Conservation (phyloP, 1,140 invertebrate genomes). For the Drosophila pseudoobscura region DNA sequence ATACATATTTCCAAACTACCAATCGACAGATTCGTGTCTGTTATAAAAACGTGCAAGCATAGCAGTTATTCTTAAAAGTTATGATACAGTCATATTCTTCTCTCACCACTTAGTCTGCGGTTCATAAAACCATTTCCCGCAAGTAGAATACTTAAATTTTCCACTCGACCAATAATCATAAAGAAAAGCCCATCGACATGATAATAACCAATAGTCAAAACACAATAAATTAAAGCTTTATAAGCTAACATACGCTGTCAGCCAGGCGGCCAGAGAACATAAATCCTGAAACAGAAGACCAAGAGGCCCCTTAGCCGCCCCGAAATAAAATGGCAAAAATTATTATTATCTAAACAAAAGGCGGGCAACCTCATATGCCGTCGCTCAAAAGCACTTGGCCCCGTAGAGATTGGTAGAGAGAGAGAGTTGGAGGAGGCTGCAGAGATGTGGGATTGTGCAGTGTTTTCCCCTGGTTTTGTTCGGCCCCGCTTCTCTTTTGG, state of each 20-base stretch:
- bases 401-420: conserved; percentile 3
- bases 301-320: conserved; percentile 12
- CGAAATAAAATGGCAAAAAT: conserved; percentile 67
- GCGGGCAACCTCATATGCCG: conserved; percentile 61
- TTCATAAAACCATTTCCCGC: too few relatives aligned
- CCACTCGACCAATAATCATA: conserved; percentile 25
- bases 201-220: conserved; percentile 75
- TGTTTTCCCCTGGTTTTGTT: conserved; percentile 31
- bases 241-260: conserved; percentile 74
- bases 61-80: too few relatives aligned
- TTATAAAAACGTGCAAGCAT: too few relatives aligned
- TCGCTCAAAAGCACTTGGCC: conserved; percentile 56
- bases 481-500: conserved; percentile 46
- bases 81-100: too few relatives aligned
- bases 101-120: too few relatives aligned
- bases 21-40: too few relatives aligned
- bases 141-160: conserved; percentile 4
- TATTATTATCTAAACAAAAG: conserved; percentile 74
- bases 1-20: too few relatives aligned
- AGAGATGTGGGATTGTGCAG: neutral
- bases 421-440: neutral
- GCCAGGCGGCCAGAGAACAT: conserved; percentile 57
- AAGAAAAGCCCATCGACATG: conserved; percentile 46
- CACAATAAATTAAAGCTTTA: conserved; percentile 78
- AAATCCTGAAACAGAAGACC: conserved; percentile 54